Base-by-base conservation (phyloP, 2,888 invertebrate genomes). In the Cryptophagus acutangulus region DNA sequence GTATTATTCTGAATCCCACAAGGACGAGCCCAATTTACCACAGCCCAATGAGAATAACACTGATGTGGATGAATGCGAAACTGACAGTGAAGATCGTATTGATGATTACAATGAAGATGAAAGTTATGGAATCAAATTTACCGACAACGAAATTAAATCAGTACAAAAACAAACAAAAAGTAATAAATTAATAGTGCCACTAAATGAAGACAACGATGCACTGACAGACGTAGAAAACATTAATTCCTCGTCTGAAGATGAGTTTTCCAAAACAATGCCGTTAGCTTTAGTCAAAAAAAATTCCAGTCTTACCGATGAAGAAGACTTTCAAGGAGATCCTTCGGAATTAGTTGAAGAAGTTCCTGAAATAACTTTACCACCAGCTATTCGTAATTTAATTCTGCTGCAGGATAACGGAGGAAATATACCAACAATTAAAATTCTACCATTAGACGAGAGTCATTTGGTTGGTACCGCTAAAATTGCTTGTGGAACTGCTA, bases 161-260 rank as follows among this genome's bases (percentile, higher is more conserved):
- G n/a, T n/a, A n/a, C 33, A 36, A 16, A n/a, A n/a, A n/a, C n/a
- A n/a, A 24, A 40, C 16, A 12, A 25, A 14, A 15, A 20, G 24
- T 17, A 38, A 38, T 9, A 17, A 36, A 9, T 28, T 17, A 17
- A 10, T 6, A 36, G 24, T 52, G 28, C 9, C 17, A 15, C 33
- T 46, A 18, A 36, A 34, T 12, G 70, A 58, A 33, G 62, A n/a
- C n/a, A n/a, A n/a, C n/a, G n/a, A 71, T 30, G 66, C 63, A 1
- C 14, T 69, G 2, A 75, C 75, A 3, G 74, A 75, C 52, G 58
- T 70, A 10, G 75, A 75, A 55, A 68, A 70, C 46, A 56, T 74
- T n/a, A 67, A 71, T 18, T 48, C 46, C 38, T 64, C 66, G 16
- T 56, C 62, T 9, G 57, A 56, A 18, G 61, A 61, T 33, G 49